Conservation (phyloP, 2,888 invertebrate species). For the Sarcophaga variegata region DNA sequence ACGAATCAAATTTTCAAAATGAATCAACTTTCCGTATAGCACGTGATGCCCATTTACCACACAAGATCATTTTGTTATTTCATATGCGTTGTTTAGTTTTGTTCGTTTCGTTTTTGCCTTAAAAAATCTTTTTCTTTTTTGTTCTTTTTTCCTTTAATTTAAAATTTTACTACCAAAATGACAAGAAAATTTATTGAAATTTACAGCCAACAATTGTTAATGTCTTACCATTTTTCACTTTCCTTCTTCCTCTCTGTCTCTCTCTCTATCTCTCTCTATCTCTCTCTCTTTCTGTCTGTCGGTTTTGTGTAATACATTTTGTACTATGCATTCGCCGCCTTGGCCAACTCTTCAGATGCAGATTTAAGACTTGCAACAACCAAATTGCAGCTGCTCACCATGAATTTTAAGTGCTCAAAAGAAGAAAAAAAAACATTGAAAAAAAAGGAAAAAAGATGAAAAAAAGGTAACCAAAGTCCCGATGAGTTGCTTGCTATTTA, state of each 20-base stretch:
- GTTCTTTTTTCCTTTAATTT: background rate
- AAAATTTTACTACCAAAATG: slow-evolving; percentile 41
- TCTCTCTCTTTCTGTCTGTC: background rate
- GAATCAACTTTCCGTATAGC: slow-evolving; percentile 27
- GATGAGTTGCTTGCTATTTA: slow-evolving; percentile 18
- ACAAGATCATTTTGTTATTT: slow-evolving; percentile 50
- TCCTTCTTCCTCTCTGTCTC: slow-evolving; percentile 2
- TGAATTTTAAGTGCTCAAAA: slow-evolving; percentile 62
- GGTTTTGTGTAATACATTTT: background rate
- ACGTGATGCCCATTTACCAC: slow-evolving; percentile 44
- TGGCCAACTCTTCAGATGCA: slow-evolving; percentile 30
- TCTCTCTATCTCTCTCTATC: background rate
- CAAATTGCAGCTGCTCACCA: slow-evolving; percentile 65
- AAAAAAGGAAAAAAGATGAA: slow-evolving; percentile 9
- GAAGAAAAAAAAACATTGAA: slow-evolving; percentile 34
- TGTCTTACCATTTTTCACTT: slow-evolving; percentile 18
- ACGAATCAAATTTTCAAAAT: background rate
- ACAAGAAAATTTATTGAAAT: slow-evolving; percentile 64
- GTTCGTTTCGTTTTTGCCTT: no score
- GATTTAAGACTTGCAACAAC: slow-evolving; percentile 43
- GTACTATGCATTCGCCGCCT: no score
- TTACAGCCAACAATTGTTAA: slow-evolving; percentile 56
- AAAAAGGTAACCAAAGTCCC: background rate
- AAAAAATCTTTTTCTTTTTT: no score
- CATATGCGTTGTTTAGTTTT: background rate